A percentile compares a stretch with the other conserved stretches of the same genome.
These are phyloP conservation scores for Taenioides sp. DNA, from an alignment of 2,797 vertebrate species.

Conservation along the genomic window DNA sequence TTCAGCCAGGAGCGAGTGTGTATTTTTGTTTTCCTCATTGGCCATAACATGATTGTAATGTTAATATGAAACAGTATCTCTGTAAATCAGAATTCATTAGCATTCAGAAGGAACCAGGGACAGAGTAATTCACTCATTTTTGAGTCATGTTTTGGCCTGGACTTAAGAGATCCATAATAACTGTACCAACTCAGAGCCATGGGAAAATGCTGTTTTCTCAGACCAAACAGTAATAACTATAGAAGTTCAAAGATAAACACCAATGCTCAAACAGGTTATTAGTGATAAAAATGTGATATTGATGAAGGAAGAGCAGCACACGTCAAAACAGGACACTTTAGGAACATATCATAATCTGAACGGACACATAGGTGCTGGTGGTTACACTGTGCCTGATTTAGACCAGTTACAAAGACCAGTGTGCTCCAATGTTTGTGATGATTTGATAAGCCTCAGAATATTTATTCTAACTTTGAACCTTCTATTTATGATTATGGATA, in stretches of 20 bases:
- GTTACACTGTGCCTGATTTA: conserved; percentile 15
- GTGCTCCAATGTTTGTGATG: conserved; percentile 17
- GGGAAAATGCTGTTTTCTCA: conserved; percentile 43
- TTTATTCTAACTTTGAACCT: conserved; percentile 10
- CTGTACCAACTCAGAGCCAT: conserved; percentile 48
- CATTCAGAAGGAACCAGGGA: conserved; percentile 42
- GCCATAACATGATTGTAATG: conserved; percentile 44
- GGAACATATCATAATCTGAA: too few species aligned
- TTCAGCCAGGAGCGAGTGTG: conserved; percentile 22
- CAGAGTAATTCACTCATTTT: conserved; percentile 40
- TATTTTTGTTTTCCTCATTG: conserved; percentile 39
- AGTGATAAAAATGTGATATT: conserved; percentile 16
- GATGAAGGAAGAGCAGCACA: conserved; percentile 31
- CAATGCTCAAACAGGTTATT: conserved; percentile 36
- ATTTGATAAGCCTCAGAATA: conserved; percentile 1
- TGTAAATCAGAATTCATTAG: conserved; percentile 42
- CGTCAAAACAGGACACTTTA: conserved; percentile 15
- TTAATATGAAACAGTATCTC: conserved; percentile 60
- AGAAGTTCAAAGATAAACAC: conserved; percentile 36
- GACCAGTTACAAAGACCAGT: conserved; percentile 3
- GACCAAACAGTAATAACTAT: conserved; percentile 34
- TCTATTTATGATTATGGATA: not conserved
- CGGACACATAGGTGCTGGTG: not conserved
- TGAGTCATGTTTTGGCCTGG: conserved; percentile 56
- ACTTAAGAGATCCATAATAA: conserved; percentile 37